Base-by-base conservation (phyloP, 2,113 vertebrate species). In the Syngnathus scovelli region DNA sequence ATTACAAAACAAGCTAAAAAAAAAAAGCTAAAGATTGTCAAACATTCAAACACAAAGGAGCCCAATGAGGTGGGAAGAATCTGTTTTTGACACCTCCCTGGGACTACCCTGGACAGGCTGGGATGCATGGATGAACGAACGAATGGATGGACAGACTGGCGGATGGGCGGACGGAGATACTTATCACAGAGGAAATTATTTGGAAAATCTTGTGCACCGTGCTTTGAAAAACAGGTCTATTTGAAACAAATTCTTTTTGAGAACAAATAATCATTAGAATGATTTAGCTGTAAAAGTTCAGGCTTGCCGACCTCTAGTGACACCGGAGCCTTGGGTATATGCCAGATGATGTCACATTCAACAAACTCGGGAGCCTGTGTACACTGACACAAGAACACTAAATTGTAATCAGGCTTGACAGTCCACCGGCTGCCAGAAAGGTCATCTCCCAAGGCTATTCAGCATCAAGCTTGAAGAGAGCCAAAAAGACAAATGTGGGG, bases 241-340 rank as follows among this genome's bases (percentile, higher is more conserved):
- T 80, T 84, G 49, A 84, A 83, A 82, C 68, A 38, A 63, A 86
- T 77, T 81, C 78, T 63, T 68, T 78, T 48, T 21, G 18, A 71
- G 68, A 58, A 69, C 33, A 69, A 36, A 83, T 70, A 68, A 75
- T 87, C 77, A 85, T 79, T 72, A 71, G 68, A 58, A 76, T 84
- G 76, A 84, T 83, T 78, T 78, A 66, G 69, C 59, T 78, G 66
- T 75, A 85, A 87, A 86, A 86, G 86, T 81, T 88, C 85, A 87
- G 55, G 11, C 4, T 59, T 79, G 75, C 78, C 71, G 79, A 85
- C 83, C 70, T 70, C 71, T 74, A 72, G 79, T 81, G 69, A 81
- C 77, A 82, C 70, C 33, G 13, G 67, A 55, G 68, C 77, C 73
- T 37, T 63, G 56, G 38, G 74, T 80, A 52, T 65, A 68, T 83